Percentiles rank a stretch among this genome's conserved stretches.
Conservation (phyloP, 2,113 vertebrate species). For the Hydrochoerus hydrochaeris region DNA sequence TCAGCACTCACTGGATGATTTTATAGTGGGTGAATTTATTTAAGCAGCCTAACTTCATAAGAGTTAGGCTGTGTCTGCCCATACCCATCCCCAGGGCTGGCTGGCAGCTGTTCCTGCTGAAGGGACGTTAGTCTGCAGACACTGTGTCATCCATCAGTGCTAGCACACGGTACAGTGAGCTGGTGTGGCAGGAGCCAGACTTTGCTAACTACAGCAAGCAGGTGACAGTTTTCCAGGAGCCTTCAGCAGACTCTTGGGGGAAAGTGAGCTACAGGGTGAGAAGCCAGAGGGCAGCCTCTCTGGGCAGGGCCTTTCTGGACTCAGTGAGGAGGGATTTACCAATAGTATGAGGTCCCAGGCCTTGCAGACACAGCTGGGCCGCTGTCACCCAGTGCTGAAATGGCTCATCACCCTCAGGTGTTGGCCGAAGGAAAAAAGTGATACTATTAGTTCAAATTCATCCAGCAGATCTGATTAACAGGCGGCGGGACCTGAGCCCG, state of each 20-base stretch:
- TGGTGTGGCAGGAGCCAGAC: not conserved
- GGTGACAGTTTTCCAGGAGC: not conserved
- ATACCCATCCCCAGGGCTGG: not conserved
- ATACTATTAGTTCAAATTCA: not conserved
- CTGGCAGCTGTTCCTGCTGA: not conserved
- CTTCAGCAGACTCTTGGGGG: not conserved
- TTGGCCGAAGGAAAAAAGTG: not conserved
- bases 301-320: not conserved
- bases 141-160: not conserved
- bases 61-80: not conserved
- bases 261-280: not conserved
- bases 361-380: not conserved
- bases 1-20: not conserved
- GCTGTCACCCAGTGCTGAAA: not conserved
- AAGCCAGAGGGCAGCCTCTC: not conserved
- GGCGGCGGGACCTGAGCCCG: not conserved
- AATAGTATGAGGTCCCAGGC: not conserved
- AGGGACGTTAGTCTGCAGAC: not conserved
- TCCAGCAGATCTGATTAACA: not conserved
- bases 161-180: not conserved
- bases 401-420: not conserved
- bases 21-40: not conserved
- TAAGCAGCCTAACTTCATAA: not conserved
- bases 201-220: constrained; percentile 26
- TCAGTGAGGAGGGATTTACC: constrained; percentile 18